Percentiles rank a stretch among this genome's conserved stretches.
Conservation (phyloP, 2,797 vertebrate genomes). For the Podarcis siculus region DNA sequence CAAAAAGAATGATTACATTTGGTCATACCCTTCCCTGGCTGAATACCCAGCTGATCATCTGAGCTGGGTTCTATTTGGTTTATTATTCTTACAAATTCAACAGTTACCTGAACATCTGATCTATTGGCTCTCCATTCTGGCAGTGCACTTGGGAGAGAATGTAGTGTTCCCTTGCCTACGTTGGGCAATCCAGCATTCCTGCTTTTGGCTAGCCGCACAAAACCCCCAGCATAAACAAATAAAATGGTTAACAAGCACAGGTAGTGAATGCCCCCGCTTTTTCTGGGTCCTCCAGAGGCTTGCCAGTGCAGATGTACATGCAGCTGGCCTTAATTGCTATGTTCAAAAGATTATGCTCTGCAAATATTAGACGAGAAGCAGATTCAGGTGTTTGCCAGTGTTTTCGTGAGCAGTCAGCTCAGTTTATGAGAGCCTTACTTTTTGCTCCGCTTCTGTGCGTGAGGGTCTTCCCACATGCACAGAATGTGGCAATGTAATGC, state of each 20-base stretch:
- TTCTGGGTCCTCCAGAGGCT: background rate
- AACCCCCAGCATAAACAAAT: constrained; percentile 6
- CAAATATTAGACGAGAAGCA: background rate
- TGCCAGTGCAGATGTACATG: background rate
- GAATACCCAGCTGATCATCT: background rate
- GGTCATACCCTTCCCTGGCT: constrained; percentile 26
- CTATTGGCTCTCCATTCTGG: background rate
- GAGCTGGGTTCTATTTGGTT: background rate
- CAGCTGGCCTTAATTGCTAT: background rate
- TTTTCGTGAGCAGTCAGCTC: background rate
- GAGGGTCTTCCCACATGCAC: background rate
- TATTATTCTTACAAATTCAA: background rate
- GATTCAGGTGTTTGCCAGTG: background rate
- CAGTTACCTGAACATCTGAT: constrained; percentile 5
- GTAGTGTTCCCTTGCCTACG: constrained; percentile 3
- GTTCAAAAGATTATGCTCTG: background rate
- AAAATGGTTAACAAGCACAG: background rate
- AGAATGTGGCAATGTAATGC: background rate
- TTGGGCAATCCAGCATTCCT: background rate
- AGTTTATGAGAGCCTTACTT: background rate
- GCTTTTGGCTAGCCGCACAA: background rate
- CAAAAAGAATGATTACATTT: background rate
- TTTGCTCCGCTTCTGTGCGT: background rate
- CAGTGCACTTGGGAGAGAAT: constrained; percentile 1
- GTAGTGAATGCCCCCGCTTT: background rate